Percentiles rank a stretch among this genome's conserved stretches.
phyloP scores from a whole-genome alignment of 2,888 invertebrate species.

The Brachynemurus nebulosus region DNA sequence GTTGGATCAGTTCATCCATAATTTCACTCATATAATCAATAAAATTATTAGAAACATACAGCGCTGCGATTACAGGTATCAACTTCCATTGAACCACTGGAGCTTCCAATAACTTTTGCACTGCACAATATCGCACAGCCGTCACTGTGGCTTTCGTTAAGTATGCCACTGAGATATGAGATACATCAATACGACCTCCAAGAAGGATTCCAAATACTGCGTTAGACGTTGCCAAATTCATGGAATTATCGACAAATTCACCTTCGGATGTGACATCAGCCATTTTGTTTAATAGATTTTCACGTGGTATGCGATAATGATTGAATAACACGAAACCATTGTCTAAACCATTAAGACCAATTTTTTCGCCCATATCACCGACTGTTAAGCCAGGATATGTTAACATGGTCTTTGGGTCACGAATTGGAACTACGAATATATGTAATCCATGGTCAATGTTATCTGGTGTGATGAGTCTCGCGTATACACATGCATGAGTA shows the following conservation, averaged over 20 bases:
- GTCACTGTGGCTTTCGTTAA: constrained; percentile 65
- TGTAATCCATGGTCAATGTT: constrained; percentile 72
- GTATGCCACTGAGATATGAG: constrained; percentile 43
- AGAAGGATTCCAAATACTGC: constrained; percentile 73
- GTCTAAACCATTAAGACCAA: constrained; percentile 82
- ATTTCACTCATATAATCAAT: constrained; percentile 38
- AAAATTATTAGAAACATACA: constrained; percentile 46
- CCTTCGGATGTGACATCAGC: constrained; percentile 80
- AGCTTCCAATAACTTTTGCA: constrained; percentile 76
- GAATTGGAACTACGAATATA: constrained; percentile 71
- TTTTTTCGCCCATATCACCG: constrained; percentile 87
- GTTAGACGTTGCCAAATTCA: constrained; percentile 42
- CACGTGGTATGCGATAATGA: constrained; percentile 66
- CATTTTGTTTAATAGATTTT: constrained; percentile 65
- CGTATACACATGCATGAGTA: constrained; percentile 78
- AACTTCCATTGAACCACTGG: constrained; percentile 74
- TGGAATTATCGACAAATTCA: constrained; percentile 51
- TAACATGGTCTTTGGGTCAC: constrained; percentile 56
- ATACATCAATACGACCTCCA: constrained; percentile 66
- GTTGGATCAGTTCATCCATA: constrained; percentile 19
- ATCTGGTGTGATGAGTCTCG: constrained; percentile 71
- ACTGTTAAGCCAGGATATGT: constrained; percentile 68
- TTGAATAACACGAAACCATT: constrained; percentile 78
- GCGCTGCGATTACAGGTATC: constrained; percentile 52
- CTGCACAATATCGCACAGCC: constrained; percentile 75